phyloP scores from a whole-genome alignment of 2,797 vertebrate genomes.

The Sylvilagus floridanus region DNA sequence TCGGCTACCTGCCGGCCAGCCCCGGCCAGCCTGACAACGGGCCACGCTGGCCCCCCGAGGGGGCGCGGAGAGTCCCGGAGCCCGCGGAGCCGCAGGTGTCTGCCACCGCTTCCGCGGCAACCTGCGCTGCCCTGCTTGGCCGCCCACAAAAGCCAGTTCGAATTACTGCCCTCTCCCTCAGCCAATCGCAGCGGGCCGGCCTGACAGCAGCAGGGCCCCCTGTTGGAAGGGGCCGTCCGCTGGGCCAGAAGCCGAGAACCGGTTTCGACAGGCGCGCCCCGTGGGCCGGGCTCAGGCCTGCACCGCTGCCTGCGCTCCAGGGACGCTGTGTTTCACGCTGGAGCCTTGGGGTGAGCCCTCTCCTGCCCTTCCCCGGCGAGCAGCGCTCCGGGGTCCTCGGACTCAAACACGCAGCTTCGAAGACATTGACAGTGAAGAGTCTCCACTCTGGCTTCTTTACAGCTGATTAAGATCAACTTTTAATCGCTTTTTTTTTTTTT shows the following conservation, averaged over 20 bases:
- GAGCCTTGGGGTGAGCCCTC: not conserved
- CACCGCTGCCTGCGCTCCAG: not conserved
- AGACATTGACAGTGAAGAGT: not conserved
- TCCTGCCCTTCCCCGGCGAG: not conserved
- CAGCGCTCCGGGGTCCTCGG: not conserved
- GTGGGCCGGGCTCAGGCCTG: not conserved
- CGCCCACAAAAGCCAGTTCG: constrained; percentile 85
- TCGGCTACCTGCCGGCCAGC: not conserved
- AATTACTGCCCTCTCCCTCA: constrained; percentile 88
- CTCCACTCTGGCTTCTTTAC: not conserved
- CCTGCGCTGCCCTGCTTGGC: constrained; percentile 76
- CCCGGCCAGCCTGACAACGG: not conserved
- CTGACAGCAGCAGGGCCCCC: constrained; percentile 83
- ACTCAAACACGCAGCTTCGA: not conserved
- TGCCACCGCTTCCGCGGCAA: constrained; percentile 54
- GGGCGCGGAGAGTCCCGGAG: not conserved
- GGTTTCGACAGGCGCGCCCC: not conserved
- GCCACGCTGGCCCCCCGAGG: not conserved
- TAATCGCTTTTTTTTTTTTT: constrained; percentile 33
- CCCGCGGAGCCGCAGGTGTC: constrained; percentile 85
- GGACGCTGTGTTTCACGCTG: not conserved
- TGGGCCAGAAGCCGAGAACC: constrained; percentile 69
- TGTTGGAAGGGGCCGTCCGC: constrained; percentile 83
- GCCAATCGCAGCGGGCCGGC: constrained; percentile 87
- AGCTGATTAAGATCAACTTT: constrained; percentile 35